phyloP scores from a whole-genome alignment of 23 tunicate genomes.

The Phallusia fumigata region DNA sequence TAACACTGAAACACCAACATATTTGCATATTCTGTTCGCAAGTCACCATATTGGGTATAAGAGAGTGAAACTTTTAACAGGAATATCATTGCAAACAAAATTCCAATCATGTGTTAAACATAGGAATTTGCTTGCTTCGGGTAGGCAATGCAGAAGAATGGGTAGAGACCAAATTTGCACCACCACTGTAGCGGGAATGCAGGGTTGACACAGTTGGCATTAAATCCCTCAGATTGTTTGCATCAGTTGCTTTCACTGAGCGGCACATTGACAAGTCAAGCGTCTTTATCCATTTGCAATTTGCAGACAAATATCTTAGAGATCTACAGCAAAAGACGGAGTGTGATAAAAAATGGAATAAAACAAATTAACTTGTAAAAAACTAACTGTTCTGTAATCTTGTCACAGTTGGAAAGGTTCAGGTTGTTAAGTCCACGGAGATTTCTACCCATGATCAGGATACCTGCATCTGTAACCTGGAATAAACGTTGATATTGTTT shows the following conservation, averaged over 20 bases:
- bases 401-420: slow-evolving; percentile 30
- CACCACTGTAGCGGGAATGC: slow-evolving; percentile 42
- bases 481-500: not conserved
- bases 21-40: too few species aligned
- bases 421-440: slow-evolving; percentile 24
- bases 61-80: too few species aligned
- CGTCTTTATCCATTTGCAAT: slow-evolving; percentile 40
- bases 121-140: not conserved
- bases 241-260: not conserved
- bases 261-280: slow-evolving; percentile 49
- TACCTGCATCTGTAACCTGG: slow-evolving; percentile 39
- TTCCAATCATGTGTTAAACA: not conserved
- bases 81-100: too few species aligned
- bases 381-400: slow-evolving; percentile 19
- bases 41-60: too few species aligned
- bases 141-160: not conserved
- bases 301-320: not conserved
- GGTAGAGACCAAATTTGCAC: slow-evolving; percentile 15
- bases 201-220: slow-evolving; percentile 24
- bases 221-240: not conserved
- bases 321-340: too few species aligned
- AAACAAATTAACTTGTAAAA: not conserved
- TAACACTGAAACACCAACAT: too few species aligned
- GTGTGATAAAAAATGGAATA: too few species aligned
- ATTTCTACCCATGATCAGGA: slow-evolving; percentile 4